Evolutionary conservation across 2,888 invertebrate genomes (phyloP), one percentile per base, ranked within the genome.

Genomic region (Orthonychiurus folsomi): DNA sequence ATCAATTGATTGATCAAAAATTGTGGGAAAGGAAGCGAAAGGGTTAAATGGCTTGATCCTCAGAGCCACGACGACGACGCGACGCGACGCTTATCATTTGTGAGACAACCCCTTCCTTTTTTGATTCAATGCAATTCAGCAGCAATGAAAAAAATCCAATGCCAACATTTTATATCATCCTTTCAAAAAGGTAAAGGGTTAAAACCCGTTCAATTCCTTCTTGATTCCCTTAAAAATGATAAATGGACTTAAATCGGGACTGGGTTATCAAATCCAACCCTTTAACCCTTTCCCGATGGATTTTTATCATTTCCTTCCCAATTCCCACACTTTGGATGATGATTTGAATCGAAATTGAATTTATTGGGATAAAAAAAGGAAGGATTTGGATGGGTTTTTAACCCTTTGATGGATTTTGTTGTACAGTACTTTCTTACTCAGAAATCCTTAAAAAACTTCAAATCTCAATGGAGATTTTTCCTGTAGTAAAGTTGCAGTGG

Each of bases 1-100:
- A 37, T 37, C 37, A 37, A 37, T 37, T 37, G 37, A 37, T 37
- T 37, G 37, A 37, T 37, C 37, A 37, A 37, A 37, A 37, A 37
- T 37, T 37, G 37, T 37, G 37, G 37, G 37, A 37, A 37, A 37
- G 9, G 5, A 15, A 15, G 5, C 37, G 15, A 37, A 37, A 37
- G 37, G 37, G 37, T 37, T 37, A 15, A 37, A 37, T 15, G 37
- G 15, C 37, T 37, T 5, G 37, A 37, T 37, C 37, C 5, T 37
- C n/a, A n/a, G n/a, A n/a, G n/a, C n/a, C n/a, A n/a, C n/a, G n/a
- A n/a, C n/a, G n/a, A n/a, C n/a, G n/a, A n/a, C n/a, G n/a, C n/a
- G n/a, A n/a, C n/a, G n/a, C n/a, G n/a, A n/a, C n/a, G 5, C 15
- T 37, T 37, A 37, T 37, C 37, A 37, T 37, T 37, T 37, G 5